Conservation (phyloP, 2,797 vertebrate species). For the Halcyon smyrnensis region DNA sequence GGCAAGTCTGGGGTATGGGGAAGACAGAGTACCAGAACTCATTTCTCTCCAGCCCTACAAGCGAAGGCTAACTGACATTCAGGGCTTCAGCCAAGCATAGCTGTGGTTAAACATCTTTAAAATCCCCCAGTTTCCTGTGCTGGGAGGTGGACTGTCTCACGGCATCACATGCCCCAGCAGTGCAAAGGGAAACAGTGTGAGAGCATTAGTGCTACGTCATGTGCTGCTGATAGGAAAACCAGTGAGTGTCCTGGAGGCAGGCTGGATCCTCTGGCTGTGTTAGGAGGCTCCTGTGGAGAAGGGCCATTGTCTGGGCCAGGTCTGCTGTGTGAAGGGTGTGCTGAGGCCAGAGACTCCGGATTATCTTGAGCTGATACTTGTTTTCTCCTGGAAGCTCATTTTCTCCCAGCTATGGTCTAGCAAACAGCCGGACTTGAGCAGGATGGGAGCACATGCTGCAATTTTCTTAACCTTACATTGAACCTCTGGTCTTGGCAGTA, state of each 20-base stretch:
- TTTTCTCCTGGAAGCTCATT: neutral
- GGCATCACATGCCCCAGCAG: neutral
- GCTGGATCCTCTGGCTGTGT: neutral
- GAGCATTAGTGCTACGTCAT: neutral
- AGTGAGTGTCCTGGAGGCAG: neutral
- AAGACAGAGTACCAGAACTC: neutral
- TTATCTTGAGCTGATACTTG: neutral
- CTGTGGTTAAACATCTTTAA: neutral
- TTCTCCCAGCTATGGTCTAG: neutral
- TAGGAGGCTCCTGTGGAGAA: neutral
- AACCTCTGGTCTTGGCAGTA: slow-evolving; percentile 53
- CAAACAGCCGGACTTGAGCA: neutral
- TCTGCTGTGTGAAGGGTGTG: neutral
- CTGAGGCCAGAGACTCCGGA: neutral
- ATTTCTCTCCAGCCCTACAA: neutral
- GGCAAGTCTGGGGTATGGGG: no score
- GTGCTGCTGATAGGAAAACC: neutral
- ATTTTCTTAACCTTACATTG: slow-evolving; percentile 49
- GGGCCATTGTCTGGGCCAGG: neutral
- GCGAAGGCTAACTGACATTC: neutral
- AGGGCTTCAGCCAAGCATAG: neutral
- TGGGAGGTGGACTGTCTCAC: neutral
- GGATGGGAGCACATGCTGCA: neutral
- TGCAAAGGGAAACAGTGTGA: neutral
- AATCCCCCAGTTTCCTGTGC: neutral